Evolutionary conservation across 2,113 vertebrate genomes (phyloP).

Genomic region (Nothobranchius furzeri): DNA sequence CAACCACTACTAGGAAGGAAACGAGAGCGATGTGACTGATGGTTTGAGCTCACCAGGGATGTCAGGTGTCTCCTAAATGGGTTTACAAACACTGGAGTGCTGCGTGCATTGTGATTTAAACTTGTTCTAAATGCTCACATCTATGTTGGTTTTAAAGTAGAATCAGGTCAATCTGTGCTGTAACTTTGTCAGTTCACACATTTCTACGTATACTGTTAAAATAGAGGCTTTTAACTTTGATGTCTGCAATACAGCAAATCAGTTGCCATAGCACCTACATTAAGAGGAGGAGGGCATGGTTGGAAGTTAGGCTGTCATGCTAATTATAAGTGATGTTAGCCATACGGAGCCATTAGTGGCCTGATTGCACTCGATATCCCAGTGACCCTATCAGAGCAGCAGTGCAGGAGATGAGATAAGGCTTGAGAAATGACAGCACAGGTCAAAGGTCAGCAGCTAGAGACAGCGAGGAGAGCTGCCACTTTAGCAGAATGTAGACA

Average conservation of each 20-base stretch:
- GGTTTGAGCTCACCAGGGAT: constrained; percentile 43
- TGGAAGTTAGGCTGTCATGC: constrained; percentile 53
- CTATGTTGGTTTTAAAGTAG: not conserved
- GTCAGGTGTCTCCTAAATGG: constrained; percentile 38
- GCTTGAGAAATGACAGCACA: constrained; percentile 37
- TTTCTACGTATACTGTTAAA: not conserved
- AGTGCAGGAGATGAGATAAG: constrained; percentile 28
- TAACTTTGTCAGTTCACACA: constrained; percentile 6
- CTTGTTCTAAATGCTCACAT: not conserved
- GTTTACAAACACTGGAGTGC: constrained; percentile 28
- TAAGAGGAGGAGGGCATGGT: constrained; percentile 28
- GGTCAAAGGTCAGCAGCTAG: constrained; percentile 57
- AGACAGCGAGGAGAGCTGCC: constrained; percentile 12
- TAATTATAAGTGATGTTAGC: constrained; percentile 73
- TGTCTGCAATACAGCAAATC: constrained; percentile 22
- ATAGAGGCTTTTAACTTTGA: constrained; percentile 44
- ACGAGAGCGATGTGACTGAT: constrained; percentile 52
- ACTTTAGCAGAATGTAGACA: constrained; percentile 42
- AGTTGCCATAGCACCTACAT: constrained; percentile 55
- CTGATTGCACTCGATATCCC: constrained; percentile 43
- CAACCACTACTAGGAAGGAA: constrained; percentile 31
- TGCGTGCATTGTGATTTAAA: constrained; percentile 33
- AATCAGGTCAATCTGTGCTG: not conserved
- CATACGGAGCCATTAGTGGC: constrained; percentile 61
- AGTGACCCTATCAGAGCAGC: constrained; percentile 44